phyloP scores from a whole-genome alignment of 1,140 invertebrate species.

The Drosophila azteca region DNA sequence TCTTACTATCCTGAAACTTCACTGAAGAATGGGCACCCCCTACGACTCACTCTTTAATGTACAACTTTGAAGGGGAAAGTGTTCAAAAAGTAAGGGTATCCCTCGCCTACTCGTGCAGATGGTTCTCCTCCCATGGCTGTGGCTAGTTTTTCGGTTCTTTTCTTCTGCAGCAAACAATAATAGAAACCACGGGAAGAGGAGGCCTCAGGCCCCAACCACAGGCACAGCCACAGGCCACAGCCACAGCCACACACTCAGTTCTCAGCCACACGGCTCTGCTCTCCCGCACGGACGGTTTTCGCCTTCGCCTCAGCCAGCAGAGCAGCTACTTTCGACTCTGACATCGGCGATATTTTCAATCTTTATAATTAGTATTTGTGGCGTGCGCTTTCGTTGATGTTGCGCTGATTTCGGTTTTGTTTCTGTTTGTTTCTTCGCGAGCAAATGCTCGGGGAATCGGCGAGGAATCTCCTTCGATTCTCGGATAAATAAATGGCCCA shows the following conservation, averaged over 20 bases:
- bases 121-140: slow-evolving; percentile 17
- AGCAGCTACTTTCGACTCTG: slow-evolving; percentile 51
- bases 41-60: too few relatives aligned
- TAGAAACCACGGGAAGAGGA: slow-evolving; percentile 59
- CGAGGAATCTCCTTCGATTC: not conserved
- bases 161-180: slow-evolving; percentile 72
- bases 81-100: too few relatives aligned
- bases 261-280: slow-evolving; percentile 58
- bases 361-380: slow-evolving; percentile 82
- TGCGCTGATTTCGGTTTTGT: slow-evolving; percentile 75
- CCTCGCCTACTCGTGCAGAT: slow-evolving; percentile 4
- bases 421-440: slow-evolving; percentile 29
- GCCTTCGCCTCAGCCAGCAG: slow-evolving; percentile 55
- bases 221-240: slow-evolving; percentile 3
- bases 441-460: slow-evolving; percentile 30
- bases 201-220: slow-evolving; percentile 5
- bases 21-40: too few relatives aligned
- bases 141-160: slow-evolving; percentile 46
- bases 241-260: slow-evolving; percentile 31
- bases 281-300: slow-evolving; percentile 58
- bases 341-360: slow-evolving; percentile 77
- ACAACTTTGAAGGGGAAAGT: not conserved
- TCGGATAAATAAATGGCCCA: slow-evolving; percentile 45
- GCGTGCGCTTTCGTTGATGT: slow-evolving; percentile 80
- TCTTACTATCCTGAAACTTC: not conserved